phyloP scores from a whole-genome alignment of 2,113 vertebrate species.

The Ptyas mucosa region DNA sequence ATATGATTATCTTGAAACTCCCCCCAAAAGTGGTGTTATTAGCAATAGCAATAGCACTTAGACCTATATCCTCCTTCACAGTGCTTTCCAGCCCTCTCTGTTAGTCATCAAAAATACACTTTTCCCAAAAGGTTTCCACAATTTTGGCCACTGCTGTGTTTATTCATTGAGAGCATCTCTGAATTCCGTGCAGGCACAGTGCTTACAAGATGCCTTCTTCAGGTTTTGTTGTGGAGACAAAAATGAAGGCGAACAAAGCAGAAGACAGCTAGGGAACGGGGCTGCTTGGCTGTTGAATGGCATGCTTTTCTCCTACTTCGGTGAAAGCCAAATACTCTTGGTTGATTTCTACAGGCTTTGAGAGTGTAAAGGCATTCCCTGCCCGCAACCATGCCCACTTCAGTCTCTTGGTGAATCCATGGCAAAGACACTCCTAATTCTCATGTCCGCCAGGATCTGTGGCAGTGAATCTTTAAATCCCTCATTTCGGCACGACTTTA shows the following conservation, averaged over 20 bases:
- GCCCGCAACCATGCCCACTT: background rate
- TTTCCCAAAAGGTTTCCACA: too few relatives aligned
- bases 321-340: background rate
- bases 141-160: background rate
- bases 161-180: background rate
- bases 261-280: background rate
- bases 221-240: background rate
- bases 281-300: background rate
- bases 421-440: background rate
- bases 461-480: background rate
- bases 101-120: too few relatives aligned
- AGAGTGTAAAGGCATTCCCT: background rate
- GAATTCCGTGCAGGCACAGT: background rate
- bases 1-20: too few relatives aligned
- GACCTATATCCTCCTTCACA: too few relatives aligned
- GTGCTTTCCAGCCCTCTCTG: too few relatives aligned
- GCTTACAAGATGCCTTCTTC: background rate
- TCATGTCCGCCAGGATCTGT: background rate
- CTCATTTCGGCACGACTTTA: background rate
- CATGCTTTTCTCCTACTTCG: background rate
- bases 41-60: too few relatives aligned
- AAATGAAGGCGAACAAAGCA: background rate
- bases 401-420: background rate
- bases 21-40: too few relatives aligned
- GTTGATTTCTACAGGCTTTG: background rate